These are phyloP conservation scores for Daboia siamensis DNA, from an alignment of 2,113 vertebrate species.

Conservation along the genomic window DNA sequence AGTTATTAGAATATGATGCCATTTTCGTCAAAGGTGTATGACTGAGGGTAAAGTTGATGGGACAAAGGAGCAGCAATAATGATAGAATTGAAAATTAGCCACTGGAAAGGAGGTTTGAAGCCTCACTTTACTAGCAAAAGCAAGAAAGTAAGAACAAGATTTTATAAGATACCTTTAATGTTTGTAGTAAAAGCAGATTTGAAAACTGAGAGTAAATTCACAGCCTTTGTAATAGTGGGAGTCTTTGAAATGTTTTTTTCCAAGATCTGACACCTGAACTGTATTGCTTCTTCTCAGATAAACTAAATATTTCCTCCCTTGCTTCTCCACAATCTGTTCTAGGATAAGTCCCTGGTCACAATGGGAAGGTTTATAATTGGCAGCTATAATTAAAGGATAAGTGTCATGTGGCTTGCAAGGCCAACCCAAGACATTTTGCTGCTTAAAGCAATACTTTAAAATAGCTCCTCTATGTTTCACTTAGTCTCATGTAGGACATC, in stretches of 20 bases:
- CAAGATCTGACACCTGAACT: background rate
- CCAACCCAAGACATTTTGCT: background rate
- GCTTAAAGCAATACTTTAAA: background rate
- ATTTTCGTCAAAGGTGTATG: background rate
- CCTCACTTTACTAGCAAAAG: background rate
- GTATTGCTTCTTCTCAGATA: background rate
- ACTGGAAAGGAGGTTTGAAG: background rate
- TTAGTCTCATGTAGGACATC: background rate
- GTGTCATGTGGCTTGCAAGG: background rate
- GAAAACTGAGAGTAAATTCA: background rate
- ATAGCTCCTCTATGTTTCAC: background rate
- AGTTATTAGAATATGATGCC: background rate
- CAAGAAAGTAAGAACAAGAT: background rate
- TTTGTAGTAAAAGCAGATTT: background rate
- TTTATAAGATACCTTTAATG: background rate
- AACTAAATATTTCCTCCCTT: background rate
- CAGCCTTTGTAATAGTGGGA: background rate
- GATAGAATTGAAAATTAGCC: background rate
- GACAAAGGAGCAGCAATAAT: background rate
- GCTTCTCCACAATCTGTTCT: background rate
- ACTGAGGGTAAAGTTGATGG: background rate
- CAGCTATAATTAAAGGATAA: background rate
- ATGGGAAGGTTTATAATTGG: background rate
- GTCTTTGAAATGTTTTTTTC: background rate
- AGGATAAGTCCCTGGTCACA: background rate